These are phyloP conservation scores for Nomada ferruginata DNA, from an alignment of 2,888 invertebrate species.

Conservation along the genomic window DNA sequence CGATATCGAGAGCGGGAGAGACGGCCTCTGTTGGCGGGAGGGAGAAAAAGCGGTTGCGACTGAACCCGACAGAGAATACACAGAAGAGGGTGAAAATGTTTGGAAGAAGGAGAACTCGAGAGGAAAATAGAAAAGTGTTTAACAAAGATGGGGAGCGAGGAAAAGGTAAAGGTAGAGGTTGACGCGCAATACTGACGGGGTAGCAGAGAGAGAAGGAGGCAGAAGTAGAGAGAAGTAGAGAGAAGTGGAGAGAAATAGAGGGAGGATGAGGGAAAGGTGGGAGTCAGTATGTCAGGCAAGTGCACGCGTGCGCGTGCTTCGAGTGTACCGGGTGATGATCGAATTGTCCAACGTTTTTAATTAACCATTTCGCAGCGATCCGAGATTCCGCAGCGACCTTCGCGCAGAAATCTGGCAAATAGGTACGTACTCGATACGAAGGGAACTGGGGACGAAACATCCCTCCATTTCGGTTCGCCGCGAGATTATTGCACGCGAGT, in stretches of 20 bases:
- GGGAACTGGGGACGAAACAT: no score
- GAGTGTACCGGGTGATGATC: constrained; percentile 50
- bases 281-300: constrained; percentile 47
- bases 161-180: background rate
- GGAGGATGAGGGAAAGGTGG: constrained; percentile 9
- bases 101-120: background rate
- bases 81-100: constrained; percentile 10
- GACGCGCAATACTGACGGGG: constrained; percentile 23
- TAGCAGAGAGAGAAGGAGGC: constrained; percentile 9
- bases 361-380: background rate
- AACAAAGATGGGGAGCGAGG: constrained; percentile 9
- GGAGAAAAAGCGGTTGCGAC: constrained; percentile 11
- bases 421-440: no score
- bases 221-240: constrained; percentile 2
- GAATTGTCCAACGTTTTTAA: constrained; percentile 14
- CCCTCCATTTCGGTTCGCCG: no score
- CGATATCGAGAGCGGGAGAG: constrained; percentile 33
- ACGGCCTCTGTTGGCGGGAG: constrained; percentile 12
- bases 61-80: background rate
- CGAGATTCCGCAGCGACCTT: background rate
- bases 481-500: no score
- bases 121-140: constrained; percentile 4
- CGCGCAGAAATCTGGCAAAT: no score
- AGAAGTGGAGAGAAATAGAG: constrained; percentile 5
- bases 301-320: constrained; percentile 67